A percentile compares a stretch with the other conserved stretches of the same genome.
Conservation (phyloP, 2,113 vertebrate genomes). For the Lates calcarifer region DNA sequence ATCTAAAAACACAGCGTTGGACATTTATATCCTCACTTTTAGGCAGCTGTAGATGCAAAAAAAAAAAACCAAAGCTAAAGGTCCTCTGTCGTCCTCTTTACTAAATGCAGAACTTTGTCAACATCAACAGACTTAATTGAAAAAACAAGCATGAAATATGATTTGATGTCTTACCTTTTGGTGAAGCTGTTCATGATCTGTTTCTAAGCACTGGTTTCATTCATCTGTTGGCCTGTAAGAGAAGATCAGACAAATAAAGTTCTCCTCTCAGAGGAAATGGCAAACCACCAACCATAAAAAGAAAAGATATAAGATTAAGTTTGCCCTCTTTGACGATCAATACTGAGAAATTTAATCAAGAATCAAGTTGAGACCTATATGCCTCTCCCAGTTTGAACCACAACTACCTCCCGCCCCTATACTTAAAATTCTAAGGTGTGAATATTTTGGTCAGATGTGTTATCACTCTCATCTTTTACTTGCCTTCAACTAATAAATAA, state of each 20-base stretch:
- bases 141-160: neutral
- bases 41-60: too few species aligned
- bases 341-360: neutral
- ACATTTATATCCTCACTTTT: too few species aligned
- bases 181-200: neutral
- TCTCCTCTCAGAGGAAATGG: neutral
- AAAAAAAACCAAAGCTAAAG: too few species aligned
- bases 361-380: neutral
- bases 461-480: too few species aligned
- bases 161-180: slow-evolving; percentile 23
- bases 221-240: neutral
- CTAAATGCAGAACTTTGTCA: too few species aligned
- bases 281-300: rapidly evolving
- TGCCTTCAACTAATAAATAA: neutral
- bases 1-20: too few species aligned
- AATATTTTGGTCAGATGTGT: neutral
- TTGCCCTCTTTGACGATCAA: neutral
- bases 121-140: neutral
- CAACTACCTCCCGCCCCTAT: neutral
- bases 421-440: neutral
- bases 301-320: neutral
- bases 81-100: too few species aligned
- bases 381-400: too few species aligned
- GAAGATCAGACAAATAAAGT: neutral
- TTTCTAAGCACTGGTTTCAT: neutral